Base-by-base conservation (phyloP, 1,140 invertebrate genomes). In the Diorhabda carinulata region DNA sequence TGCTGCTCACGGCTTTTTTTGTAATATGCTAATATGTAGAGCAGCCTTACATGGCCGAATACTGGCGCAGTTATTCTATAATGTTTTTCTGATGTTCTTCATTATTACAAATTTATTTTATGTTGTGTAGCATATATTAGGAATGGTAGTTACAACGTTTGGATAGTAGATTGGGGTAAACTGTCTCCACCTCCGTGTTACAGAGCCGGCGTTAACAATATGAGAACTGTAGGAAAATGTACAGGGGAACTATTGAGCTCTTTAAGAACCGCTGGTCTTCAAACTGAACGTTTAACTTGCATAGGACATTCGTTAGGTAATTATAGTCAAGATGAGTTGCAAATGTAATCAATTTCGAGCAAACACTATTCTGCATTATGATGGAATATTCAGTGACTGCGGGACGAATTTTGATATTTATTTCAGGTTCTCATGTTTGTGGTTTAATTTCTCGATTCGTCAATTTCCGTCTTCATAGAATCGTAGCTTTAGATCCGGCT, bases 401-500 rank as follows among this genome's bases (percentile, higher is more conserved):
- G 2, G 6, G 42, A 25, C 1, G 25, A 25, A 25, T 25, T 25
- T 25, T 25, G 25, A 25, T 25, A 25, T 59, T 61, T 59, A 64
- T 72, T 71, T 44, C 43, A 79, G 78, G 79, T 3, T 89, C 89
- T 0, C 90, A 92, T 74, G 76, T 90, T n/a, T 92, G 90, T 70
- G 90, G 91, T 2, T 84, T 91, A 52, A 87, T 91, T 72, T 85
- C 90, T 0, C 89, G 90, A 77, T 87, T 85, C 77, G 77, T 89
- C 6, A 79, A 85, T 3, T 89, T 89, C 77, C 80, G 87, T 1
- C 83, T 89, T 79, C 84, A 87, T 74, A 79, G 83, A 41, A 89
- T 89, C 66, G 83, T 90, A n/a, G 88, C 87, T n/a, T 76, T 92
- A 69, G 91, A 92, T 78, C 90, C 91, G 0, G 91, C 91, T 0